These are phyloP conservation scores for Nomada ferruginata DNA, from an alignment of 2,888 invertebrate genomes.

Conservation along the genomic window DNA sequence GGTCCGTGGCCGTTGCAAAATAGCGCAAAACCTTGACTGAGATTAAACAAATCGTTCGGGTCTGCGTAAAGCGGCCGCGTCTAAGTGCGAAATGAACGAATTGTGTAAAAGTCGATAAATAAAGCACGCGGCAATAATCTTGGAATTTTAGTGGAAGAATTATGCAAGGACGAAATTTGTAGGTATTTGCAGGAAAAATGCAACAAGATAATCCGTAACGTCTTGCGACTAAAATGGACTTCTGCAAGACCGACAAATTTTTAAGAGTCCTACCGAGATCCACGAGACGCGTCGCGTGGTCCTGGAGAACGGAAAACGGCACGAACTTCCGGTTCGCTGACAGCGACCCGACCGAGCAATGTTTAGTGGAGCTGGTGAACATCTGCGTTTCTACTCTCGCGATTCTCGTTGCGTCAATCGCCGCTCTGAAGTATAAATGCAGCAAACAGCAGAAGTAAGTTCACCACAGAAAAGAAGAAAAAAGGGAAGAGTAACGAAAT, in stretches of 20 bases:
- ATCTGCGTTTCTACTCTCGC: constrained; percentile 57
- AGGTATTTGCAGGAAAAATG: neutral
- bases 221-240: constrained; percentile 35
- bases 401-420: constrained; percentile 50
- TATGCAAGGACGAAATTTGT: neutral
- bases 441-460: constrained; percentile 64
- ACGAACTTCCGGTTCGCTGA: constrained; percentile 64
- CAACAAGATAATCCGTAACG: too few species aligned
- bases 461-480: neutral
- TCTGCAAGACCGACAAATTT: constrained; percentile 57
- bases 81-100: neutral
- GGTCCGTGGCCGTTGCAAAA: neutral
- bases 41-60: neutral
- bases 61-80: neutral
- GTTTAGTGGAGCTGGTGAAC: constrained; percentile 72
- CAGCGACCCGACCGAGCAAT: constrained; percentile 58
- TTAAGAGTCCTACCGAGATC: constrained; percentile 67
- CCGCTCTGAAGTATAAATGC: constrained; percentile 67
- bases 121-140: neutral
- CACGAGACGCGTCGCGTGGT: constrained; percentile 67
- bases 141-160: neutral
- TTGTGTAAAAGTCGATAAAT: neutral
- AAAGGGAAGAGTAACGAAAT: neutral
- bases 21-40: neutral
- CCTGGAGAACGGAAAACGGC: constrained; percentile 71